Percentiles rank a stretch among this genome's conserved stretches.
These are phyloP conservation scores for Ennomos fuscantarius DNA, from an alignment of 2,888 invertebrate species.

Conservation along the genomic window DNA sequence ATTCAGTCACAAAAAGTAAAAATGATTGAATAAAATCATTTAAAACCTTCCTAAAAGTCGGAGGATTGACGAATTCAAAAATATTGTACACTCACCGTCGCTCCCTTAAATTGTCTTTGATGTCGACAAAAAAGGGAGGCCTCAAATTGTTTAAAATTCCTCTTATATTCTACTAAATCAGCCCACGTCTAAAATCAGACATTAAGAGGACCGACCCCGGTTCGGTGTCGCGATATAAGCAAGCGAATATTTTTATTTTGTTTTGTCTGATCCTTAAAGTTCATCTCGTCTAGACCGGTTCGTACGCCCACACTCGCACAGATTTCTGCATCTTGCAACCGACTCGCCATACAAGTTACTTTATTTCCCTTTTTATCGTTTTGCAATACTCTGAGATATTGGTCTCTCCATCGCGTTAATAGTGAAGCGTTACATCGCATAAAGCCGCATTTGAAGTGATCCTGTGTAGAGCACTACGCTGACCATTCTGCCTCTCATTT, in stretches of 20 bases:
- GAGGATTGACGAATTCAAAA: constrained; percentile 17
- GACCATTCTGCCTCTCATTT: constrained; percentile 12
- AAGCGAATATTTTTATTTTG: constrained; percentile 68
- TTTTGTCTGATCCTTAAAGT: constrained; percentile 80
- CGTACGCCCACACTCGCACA: constrained; percentile 72
- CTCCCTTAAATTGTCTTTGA: constrained; percentile 33
- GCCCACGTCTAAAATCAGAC: constrained; percentile 57
- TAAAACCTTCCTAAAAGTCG: constrained; percentile 13
- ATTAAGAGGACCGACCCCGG: constrained; percentile 62
- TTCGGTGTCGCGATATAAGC: constrained; percentile 69
- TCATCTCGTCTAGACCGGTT: constrained; percentile 84
- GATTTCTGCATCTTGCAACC: constrained; percentile 84
- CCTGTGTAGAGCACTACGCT: constrained; percentile 7
- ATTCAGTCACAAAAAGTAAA: neutral
- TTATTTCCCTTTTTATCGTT: constrained; percentile 79
- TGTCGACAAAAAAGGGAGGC: constrained; percentile 33
- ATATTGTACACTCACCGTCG: constrained; percentile 19
- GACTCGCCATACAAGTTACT: constrained; percentile 80
- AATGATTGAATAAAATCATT: neutral
- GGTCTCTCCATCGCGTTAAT: constrained; percentile 66
- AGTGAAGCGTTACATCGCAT: constrained; percentile 64
- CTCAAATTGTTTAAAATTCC: constrained; percentile 37
- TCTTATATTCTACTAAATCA: constrained; percentile 48
- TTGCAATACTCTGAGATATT: constrained; percentile 76
- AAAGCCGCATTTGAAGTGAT: constrained; percentile 50